Conservation (phyloP, 1,140 invertebrate species). For the Drosophila arawakana region DNA sequence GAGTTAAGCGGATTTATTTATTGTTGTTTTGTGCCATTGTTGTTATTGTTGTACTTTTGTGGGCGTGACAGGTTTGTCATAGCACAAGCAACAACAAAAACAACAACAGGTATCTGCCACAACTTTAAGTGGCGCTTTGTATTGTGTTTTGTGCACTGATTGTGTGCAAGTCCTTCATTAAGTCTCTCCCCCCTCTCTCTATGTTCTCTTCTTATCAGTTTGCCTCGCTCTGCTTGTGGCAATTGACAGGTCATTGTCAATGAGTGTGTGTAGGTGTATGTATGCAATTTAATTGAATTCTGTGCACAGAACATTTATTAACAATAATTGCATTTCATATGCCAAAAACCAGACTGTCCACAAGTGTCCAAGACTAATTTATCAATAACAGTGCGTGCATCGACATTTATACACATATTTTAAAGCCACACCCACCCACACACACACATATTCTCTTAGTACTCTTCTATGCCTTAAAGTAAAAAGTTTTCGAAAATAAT, state of each 20-base stretch:
- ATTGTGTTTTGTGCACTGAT: conserved; percentile 22
- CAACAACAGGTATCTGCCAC: conserved; percentile 47
- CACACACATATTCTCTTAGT: neutral
- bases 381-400: conserved; percentile 61
- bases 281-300: conserved; percentile 73
- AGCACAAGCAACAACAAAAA: neutral
- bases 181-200: neutral
- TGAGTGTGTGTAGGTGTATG: conserved; percentile 4
- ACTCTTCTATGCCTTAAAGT: conserved; percentile 36
- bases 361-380: conserved; percentile 79
- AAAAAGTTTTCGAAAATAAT: conserved; percentile 82
- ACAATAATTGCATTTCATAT: conserved; percentile 77
- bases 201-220: too few species aligned
- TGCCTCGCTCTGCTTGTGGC: conserved; percentile 3
- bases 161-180: conserved; percentile 23
- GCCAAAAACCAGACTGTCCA: conserved; percentile 65
- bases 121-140: conserved; percentile 49
- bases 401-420: conserved; percentile 6
- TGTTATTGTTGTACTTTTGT: conserved; percentile 30
- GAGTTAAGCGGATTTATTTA: conserved; percentile 81
- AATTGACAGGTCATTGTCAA: conserved; percentile 71
- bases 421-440: conserved; percentile 14
- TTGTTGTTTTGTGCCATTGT: conserved; percentile 15
- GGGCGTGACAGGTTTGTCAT: conserved; percentile 76
- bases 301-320: conserved; percentile 73